These are phyloP conservation scores for Ceramica pisi DNA, from an alignment of 2,888 invertebrate species.

Conservation along the genomic window DNA sequence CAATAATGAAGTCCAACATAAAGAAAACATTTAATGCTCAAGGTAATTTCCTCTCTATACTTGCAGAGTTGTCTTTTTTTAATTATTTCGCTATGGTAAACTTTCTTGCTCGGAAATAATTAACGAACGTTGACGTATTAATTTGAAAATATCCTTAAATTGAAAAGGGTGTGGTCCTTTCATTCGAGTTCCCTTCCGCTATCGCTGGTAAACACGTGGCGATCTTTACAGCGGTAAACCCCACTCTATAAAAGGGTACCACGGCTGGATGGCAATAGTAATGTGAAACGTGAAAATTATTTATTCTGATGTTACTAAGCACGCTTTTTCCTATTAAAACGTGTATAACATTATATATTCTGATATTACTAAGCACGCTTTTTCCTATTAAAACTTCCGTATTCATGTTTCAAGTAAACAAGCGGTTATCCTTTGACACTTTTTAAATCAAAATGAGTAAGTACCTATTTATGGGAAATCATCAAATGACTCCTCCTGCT, in stretches of 20 bases:
- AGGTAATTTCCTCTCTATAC: conserved; percentile 29
- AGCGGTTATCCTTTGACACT: not conserved
- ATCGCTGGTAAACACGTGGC: conserved; percentile 42
- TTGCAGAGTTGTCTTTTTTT: not conserved
- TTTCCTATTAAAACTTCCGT: conserved; percentile 3
- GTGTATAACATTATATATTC: conserved; percentile 5
- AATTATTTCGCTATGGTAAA: not conserved
- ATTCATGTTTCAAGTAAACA: not conserved
- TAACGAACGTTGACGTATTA: not conserved
- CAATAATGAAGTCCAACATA: conserved; percentile 43
- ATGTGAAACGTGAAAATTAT: conserved; percentile 15
- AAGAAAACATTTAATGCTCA: conserved; percentile 34
- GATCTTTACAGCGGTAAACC: conserved; percentile 7
- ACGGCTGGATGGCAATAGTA: conserved; percentile 4
- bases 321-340: not conserved
- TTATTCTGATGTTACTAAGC: conserved; percentile 2
- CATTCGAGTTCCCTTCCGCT: conserved; percentile 19
- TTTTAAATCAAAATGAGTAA: not conserved
- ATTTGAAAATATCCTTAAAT: conserved; percentile 22
- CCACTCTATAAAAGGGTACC: conserved; percentile 21
- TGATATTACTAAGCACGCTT: not conserved
- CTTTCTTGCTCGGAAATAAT: not conserved
- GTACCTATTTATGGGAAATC: too few relatives aligned
- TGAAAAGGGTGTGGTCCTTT: conserved; percentile 16
- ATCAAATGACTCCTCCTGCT: too few relatives aligned